Conservation (phyloP, 1,140 invertebrate species). For the Lethocerus indicus region DNA sequence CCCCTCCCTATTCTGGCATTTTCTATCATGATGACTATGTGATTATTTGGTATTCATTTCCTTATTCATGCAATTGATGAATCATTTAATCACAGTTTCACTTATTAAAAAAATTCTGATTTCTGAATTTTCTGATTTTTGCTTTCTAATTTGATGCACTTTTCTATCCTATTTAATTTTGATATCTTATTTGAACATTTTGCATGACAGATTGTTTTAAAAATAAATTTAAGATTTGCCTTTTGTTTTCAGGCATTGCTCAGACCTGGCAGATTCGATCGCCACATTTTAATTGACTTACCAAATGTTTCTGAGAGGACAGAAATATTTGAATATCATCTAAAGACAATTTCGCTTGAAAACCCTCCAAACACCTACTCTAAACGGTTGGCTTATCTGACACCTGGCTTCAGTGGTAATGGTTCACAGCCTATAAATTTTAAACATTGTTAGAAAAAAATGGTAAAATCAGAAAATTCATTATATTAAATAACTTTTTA, state of each 20-base stretch:
- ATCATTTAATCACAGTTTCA: constrained; percentile 5
- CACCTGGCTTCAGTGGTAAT: constrained; percentile 79
- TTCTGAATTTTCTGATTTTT: background rate
- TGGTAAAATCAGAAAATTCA: too few relatives aligned
- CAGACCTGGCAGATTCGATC: constrained; percentile 87
- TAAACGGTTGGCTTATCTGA: constrained; percentile 60
- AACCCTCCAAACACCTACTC: constrained; percentile 46
- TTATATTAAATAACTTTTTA: too few relatives aligned
- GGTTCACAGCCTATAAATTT: too few relatives aligned
- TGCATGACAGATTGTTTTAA: too few relatives aligned
- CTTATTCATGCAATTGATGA: constrained; percentile 5
- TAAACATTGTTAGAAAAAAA: too few relatives aligned
- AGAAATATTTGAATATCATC: constrained; percentile 88
- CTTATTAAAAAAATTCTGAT: background rate
- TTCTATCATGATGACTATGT: too few relatives aligned
- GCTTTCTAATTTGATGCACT: too few relatives aligned
- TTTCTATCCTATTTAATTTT: too few relatives aligned
- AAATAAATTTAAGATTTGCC: background rate
- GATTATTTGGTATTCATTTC: too few relatives aligned
- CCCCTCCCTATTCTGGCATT: too few relatives aligned
- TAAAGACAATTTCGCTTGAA: constrained; percentile 65
- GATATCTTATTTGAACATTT: too few relatives aligned
- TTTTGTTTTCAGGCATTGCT: constrained; percentile 50
- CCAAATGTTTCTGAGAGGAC: constrained; percentile 76
- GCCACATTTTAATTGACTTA: constrained; percentile 91